A percentile compares a stretch with the other conserved stretches of the same genome.
Evolutionary conservation across 2,888 invertebrate genomes (phyloP).

Genomic region (Limnephilus rhombicus): DNA sequence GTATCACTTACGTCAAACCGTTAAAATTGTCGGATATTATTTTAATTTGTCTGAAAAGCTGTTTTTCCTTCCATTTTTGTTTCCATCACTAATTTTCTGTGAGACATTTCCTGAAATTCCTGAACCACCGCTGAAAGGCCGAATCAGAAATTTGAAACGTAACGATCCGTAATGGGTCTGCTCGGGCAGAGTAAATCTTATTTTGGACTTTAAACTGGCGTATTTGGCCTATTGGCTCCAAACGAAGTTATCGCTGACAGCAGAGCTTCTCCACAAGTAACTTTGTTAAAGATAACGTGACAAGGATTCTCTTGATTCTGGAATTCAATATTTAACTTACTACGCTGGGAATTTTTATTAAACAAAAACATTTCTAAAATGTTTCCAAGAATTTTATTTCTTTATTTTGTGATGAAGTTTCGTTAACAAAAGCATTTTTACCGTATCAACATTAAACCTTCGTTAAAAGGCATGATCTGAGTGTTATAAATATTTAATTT

Average conservation of each 20-base stretch:
- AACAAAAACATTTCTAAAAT: background rate
- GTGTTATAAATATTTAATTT: no score
- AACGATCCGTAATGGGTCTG: slow-evolving; percentile 9
- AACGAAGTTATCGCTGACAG: slow-evolving; percentile 22
- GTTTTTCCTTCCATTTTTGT: background rate
- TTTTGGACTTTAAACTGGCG: background rate
- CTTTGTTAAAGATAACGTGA: background rate
- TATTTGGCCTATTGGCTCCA: background rate
- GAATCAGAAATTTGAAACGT: slow-evolving; percentile 12
- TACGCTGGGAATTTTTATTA: background rate
- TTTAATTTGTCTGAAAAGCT: no score
- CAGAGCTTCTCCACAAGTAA: background rate
- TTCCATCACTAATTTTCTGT: background rate
- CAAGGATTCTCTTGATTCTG: background rate
- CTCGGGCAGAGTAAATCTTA: background rate
- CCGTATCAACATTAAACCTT: no score
- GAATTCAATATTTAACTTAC: background rate
- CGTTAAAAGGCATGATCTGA: no score
- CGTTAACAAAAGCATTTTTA: no score
- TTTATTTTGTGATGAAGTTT: no score
- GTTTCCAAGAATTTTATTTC: no score
- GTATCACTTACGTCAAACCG: no score
- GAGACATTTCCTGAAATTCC: background rate
- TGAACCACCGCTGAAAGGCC: background rate
- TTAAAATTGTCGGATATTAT: no score